Percentiles rank a stretch among this genome's conserved stretches.
Evolutionary conservation across 2,888 invertebrate genomes (phyloP).

Genomic region (Cerceris ruficornis): DNA sequence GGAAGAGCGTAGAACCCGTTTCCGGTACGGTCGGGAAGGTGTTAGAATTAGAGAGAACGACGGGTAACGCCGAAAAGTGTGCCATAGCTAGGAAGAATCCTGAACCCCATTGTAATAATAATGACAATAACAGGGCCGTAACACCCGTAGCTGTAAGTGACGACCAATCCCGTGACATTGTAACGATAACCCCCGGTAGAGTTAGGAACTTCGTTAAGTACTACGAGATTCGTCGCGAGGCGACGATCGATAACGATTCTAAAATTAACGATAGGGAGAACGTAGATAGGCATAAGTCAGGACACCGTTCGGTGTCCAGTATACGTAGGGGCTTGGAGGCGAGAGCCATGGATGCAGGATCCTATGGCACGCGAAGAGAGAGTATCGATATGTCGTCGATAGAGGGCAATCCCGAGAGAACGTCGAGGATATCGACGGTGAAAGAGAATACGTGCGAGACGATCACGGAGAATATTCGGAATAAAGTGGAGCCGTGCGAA

Average conservation of each 20-base stretch:
- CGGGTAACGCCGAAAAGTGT: constrained; percentile 71
- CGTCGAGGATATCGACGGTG: background rate
- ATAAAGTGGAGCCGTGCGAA: background rate
- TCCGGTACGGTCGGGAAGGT: constrained; percentile 8
- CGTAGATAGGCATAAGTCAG: constrained; percentile 50
- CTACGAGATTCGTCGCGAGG: constrained; percentile 73
- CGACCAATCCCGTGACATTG: constrained; percentile 75
- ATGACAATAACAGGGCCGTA: constrained; percentile 78
- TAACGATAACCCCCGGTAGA: constrained; percentile 77
- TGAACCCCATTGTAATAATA: constrained; percentile 72
- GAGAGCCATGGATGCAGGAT: constrained; percentile 15
- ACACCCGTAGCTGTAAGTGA: constrained; percentile 78
- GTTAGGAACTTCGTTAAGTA: constrained; percentile 78
- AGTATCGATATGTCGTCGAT: background rate
- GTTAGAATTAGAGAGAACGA: constrained; percentile 30
- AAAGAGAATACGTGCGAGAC: background rate
- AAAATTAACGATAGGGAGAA: constrained; percentile 68
- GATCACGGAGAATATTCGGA: background rate
- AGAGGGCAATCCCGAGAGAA: background rate
- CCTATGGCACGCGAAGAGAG: constrained; percentile 13
- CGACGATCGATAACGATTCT: constrained; percentile 67
- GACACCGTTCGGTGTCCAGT: constrained; percentile 39
- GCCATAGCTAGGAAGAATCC: constrained; percentile 75
- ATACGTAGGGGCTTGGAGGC: constrained; percentile 45
- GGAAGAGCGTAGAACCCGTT: constrained; percentile 12